Base-by-base conservation (phyloP, 2,797 vertebrate genomes). In the Labeo calbasu region DNA sequence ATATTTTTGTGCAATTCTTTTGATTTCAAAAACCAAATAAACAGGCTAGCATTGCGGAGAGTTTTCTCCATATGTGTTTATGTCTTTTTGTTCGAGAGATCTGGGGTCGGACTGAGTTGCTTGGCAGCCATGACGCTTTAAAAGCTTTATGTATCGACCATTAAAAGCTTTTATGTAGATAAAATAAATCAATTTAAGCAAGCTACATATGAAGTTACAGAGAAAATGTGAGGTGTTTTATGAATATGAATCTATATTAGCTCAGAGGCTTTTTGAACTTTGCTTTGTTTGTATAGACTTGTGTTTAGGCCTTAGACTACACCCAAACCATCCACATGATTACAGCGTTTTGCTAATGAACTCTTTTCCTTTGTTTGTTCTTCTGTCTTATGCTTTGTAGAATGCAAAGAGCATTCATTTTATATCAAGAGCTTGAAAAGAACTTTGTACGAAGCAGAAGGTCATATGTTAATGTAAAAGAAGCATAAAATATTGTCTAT, bases 21-120 rank as follows among this genome's bases (percentile, higher is more conserved):
- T 72, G 55, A 73, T 82, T 79, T 66, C 23, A 51, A 63, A 86
- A 50, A 78, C 55, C 25, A 82, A 85, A 81, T 77, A 77, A 83
- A 78, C 63, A 65, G 21, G 21, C 79, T 36, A 70, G 78, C 15
- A 28, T 76, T 65, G 48, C 23, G 6, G 36, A 79, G 46, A 28
- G 78, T 81, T 69, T 70, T 51, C 66, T 83, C 86, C 82, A 85
- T 85, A 68, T 87, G 75, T 86, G 83, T 88, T 79, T 88, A 85
- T 75, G 13, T 85, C 63, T 81, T 75, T 66, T 76, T 86, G 77
- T 81, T 61, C 75, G 59, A 51, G 82, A 79, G n/a, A 66, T 75
- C 81, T 46, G 72, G 61, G 83, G 72, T 83, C 48, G 32, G 50
- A 36, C 59, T 32, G 68, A 83, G 32, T 70, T 84, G 81, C 65